Evolutionary conservation across 2,888 invertebrate species (phyloP), one percentile per base, ranked within the genome.

Genomic region (Rhamphomyia laevipes): DNA sequence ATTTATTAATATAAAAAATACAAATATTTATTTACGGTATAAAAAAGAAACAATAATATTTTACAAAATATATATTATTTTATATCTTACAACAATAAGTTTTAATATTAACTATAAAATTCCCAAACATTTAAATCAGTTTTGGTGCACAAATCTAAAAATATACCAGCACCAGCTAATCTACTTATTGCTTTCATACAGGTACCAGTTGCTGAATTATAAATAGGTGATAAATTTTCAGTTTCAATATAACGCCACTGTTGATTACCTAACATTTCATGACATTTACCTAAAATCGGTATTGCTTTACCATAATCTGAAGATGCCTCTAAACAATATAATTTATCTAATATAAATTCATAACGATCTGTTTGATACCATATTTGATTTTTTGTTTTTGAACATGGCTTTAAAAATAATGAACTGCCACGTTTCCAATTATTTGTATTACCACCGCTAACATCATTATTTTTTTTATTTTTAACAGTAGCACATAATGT

Each of bases 191-290:
- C 83, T 15, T 83, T 83, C 30, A 92, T 69, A 61, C 92, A 92
- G 56, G 86, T 86, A 1, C 92, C 92, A 7, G 85, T 82, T 16
- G 91, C 91, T 59, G 86, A 77, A 63, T 90, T 92, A 68, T 91
- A 92, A 42, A 92, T 77, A 0, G 89, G 85, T 53, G 83, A 81
- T 46, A 76, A 76, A 47, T 75, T 77, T 84, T 85, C 88, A 58
- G 78, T 72, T 53, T 78, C 80, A 54, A 82, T 83, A 63, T 88
- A 85, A 47, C 81, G 82, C 96, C 96, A 97, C 61, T 91, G 89
- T 70, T 96, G 96, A 56, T 86, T 80, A 1, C 88, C 89, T 12
- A 88, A 85, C 74, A 90, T 84, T 66, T 90, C 91, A 61, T 94
- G 94, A 62, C 96, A 96, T 69, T 96, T 95, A 57, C 86, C 82